These are phyloP conservation scores for Microcebus griseorufus DNA, from an alignment of 2,113 vertebrate genomes.

Conservation along the genomic window DNA sequence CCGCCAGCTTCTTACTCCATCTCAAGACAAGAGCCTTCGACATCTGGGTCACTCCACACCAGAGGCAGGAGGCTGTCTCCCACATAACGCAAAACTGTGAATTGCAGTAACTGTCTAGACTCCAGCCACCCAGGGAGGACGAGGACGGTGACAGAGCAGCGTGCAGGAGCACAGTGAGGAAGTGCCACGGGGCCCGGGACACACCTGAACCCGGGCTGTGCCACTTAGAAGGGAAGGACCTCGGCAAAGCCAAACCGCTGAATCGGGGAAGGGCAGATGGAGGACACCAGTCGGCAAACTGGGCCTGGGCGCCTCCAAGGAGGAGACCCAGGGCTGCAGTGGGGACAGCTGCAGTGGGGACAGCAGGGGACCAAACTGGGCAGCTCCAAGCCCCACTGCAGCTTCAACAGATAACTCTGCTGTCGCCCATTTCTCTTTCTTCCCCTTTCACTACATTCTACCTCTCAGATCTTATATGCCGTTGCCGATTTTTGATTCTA, in stretches of 20 bases:
- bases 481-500: background rate
- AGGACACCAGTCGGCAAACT: background rate
- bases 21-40: background rate
- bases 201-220: too few species aligned
- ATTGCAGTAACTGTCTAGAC: background rate
- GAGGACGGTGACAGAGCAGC: background rate
- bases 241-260: background rate
- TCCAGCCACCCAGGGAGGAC: too few species aligned
- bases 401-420: background rate
- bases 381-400: background rate
- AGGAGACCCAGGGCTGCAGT: background rate
- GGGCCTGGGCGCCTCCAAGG: too few species aligned
- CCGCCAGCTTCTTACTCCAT: background rate
- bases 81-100: background rate
- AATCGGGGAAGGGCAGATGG: background rate
- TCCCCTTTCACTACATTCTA: too few species aligned
- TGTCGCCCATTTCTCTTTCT: too few species aligned
- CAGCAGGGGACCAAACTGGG: fast-evolving
- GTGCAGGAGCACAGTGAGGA: background rate
- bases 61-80: background rate
- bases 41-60: background rate
- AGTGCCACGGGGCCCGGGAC: background rate
- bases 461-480: background rate
- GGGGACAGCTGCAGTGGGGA: too few species aligned
- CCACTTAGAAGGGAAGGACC: background rate